Evolutionary conservation across 2,797 vertebrate genomes (phyloP).

Genomic region (Masticophis lateralis): DNA sequence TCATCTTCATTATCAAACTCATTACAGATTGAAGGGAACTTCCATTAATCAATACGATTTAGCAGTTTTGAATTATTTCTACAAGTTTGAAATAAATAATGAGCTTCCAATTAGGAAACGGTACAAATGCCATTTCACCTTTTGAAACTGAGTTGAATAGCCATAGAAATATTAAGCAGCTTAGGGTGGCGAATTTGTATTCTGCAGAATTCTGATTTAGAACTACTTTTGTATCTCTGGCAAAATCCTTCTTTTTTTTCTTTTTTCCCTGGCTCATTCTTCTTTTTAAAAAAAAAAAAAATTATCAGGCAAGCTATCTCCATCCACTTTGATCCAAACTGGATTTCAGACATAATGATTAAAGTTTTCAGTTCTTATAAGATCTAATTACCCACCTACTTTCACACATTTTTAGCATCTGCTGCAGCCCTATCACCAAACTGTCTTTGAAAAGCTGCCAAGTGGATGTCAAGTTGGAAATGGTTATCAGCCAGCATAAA

Average conservation of each 20-base stretch:
- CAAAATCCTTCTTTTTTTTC: background rate
- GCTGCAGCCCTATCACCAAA: conserved; percentile 25
- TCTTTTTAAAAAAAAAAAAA: background rate
- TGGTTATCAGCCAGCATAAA: conserved; percentile 35
- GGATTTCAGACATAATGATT: conserved; percentile 15
- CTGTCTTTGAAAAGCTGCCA: conserved; percentile 36
- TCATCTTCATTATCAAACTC: background rate
- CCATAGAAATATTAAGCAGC: background rate
- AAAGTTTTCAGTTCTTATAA: conserved; percentile 34
- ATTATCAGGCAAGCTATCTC: conserved; percentile 1
- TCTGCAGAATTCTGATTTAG: background rate
- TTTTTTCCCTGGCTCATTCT: background rate
- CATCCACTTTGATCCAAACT: conserved; percentile 23
- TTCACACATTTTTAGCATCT: conserved; percentile 29
- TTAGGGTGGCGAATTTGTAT: background rate
- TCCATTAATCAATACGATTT: background rate
- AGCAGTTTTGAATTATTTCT: too few relatives aligned
- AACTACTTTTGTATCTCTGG: background rate
- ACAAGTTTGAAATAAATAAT: background rate
- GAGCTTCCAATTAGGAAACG: background rate
- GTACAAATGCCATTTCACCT: background rate
- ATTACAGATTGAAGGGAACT: background rate
- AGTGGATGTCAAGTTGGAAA: conserved; percentile 26
- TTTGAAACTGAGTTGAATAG: background rate
- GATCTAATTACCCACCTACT: conserved; percentile 31